A percentile compares a stretch with the other conserved stretches of the same genome.
Conservation (phyloP, 2,113 vertebrate genomes). For the Lophochroa leadbeateri region DNA sequence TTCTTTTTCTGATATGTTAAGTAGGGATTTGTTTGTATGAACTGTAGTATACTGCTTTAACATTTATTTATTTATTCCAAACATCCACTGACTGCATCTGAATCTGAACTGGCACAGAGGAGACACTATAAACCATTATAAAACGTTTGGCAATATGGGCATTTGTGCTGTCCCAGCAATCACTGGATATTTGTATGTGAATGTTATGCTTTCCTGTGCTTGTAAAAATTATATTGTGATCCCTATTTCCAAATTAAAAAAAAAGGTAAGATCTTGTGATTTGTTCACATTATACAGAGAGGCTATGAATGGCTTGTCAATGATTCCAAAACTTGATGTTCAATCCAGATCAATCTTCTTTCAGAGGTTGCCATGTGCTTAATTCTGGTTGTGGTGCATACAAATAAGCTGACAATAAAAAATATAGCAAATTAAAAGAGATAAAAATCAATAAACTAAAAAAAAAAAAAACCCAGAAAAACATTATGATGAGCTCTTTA, state of each 20-base stretch:
- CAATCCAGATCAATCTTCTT: not conserved
- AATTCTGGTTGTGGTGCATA: not conserved
- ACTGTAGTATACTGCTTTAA: not conserved
- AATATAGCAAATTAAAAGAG: not conserved
- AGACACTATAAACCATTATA: not conserved
- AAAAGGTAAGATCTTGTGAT: not conserved
- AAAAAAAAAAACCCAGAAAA: not conserved
- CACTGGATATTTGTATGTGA: not conserved
- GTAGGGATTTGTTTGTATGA: not conserved
- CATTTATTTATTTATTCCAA: not conserved
- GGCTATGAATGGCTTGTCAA: not conserved
- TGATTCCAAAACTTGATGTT: not conserved
- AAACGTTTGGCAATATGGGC: not conserved
- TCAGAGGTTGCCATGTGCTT: not conserved
- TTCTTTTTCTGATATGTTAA: not conserved
- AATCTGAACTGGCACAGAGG: not conserved
- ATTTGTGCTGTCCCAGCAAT: not conserved
- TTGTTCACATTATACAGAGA: not conserved
- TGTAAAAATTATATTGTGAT: not conserved
- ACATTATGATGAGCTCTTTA: not conserved
- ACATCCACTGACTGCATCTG: not conserved
- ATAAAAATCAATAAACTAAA: not conserved
- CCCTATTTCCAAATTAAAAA: not conserved
- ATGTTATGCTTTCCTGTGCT: not conserved
- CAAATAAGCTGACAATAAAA: not conserved